Evolutionary conservation across 1,140 invertebrate species (phyloP).

Genomic region (Procambarus clarkii): DNA sequence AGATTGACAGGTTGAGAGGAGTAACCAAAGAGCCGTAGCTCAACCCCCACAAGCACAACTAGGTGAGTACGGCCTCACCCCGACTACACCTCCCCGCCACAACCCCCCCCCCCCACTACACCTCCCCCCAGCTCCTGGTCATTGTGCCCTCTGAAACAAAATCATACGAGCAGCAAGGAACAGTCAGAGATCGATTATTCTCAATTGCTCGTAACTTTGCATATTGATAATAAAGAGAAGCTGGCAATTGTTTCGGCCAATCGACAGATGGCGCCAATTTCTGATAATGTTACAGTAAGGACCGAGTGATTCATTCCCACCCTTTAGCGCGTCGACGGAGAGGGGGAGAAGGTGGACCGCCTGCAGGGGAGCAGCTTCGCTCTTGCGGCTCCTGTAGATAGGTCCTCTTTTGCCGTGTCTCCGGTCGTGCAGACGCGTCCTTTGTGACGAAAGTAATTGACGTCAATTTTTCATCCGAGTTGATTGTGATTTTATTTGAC

Average conservation of each 20-base stretch:
- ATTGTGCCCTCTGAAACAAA: not conserved
- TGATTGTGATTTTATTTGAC: slow-evolving; percentile 56
- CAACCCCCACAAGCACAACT: too few species aligned
- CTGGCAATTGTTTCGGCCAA: not conserved
- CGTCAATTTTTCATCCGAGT: slow-evolving; percentile 48
- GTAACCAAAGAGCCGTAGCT: too few species aligned
- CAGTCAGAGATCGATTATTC: not conserved
- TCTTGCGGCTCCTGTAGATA: not conserved
- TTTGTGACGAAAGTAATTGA: slow-evolving; percentile 3
- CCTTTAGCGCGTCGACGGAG: slow-evolving; percentile 15
- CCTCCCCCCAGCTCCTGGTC: too few species aligned
- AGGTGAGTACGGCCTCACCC: not conserved
- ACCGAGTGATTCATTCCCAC: slow-evolving; percentile 37
- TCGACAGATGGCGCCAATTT: slow-evolving; percentile 49
- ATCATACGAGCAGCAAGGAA: not conserved
- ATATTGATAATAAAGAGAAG: not conserved
- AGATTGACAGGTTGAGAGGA: too few species aligned
- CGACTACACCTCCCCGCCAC: too few species aligned
- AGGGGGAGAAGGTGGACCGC: not conserved
- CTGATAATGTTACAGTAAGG: slow-evolving; percentile 38
- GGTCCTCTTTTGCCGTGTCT: not conserved
- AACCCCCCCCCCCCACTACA: not conserved
- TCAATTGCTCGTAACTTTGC: not conserved
- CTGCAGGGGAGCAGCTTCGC: not conserved
- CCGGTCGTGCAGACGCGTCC: not conserved